Evolutionary conservation across 2,113 vertebrate genomes (phyloP).

Genomic region (Crotalus viridis): DNA sequence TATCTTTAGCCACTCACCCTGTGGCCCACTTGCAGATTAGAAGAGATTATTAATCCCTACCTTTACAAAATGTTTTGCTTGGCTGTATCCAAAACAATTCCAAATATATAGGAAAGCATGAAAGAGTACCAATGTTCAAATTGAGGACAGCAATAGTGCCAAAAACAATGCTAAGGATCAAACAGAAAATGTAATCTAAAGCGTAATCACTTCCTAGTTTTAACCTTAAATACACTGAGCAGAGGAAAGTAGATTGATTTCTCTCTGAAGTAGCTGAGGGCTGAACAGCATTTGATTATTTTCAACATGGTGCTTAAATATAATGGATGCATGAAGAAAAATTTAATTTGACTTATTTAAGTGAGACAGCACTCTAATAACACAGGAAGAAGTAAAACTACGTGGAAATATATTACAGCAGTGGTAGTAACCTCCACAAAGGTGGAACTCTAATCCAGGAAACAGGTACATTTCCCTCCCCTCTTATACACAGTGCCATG

Average conservation of each 20-base stretch:
- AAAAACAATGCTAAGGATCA: not conserved
- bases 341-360: not conserved
- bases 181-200: not conserved
- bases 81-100: not conserved
- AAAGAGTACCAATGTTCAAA: not conserved
- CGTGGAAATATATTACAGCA: not conserved
- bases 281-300: not conserved
- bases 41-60: not conserved
- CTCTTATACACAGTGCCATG: not conserved
- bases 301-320: not conserved
- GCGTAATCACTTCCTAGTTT: not conserved
- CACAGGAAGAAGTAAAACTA: not conserved
- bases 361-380: not conserved
- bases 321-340: not conserved
- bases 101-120: not conserved
- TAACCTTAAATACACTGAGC: not conserved
- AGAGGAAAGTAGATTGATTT: not conserved
- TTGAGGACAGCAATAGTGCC: not conserved
- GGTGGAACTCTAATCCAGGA: not conserved
- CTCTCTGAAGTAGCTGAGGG: not conserved
- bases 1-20: not conserved
- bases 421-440: not conserved
- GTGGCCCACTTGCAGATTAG: not conserved
- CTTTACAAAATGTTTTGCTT: not conserved
- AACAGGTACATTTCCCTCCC: not conserved